These are phyloP conservation scores for Cyclargus thomasi DNA, from an alignment of 1,140 invertebrate genomes.

Conservation along the genomic window DNA sequence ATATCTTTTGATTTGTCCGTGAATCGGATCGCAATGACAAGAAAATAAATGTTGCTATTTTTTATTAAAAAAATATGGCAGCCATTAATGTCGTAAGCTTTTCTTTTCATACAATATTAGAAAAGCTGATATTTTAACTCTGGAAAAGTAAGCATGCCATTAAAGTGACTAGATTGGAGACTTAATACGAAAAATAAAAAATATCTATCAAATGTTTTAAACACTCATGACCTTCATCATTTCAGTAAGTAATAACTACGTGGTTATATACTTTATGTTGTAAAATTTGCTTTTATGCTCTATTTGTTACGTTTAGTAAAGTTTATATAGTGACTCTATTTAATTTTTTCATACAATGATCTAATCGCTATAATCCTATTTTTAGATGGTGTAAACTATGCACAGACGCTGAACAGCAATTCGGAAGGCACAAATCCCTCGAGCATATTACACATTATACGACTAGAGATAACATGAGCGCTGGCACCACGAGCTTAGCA, in stretches of 20 bases:
- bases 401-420: constrained; percentile 56
- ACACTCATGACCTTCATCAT: constrained; percentile 53
- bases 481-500: constrained; percentile 54
- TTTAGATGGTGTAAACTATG: constrained; percentile 47
- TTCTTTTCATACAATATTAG: constrained; percentile 60
- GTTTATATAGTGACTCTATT: neutral
- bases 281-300: constrained; percentile 39
- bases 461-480: constrained; percentile 58
- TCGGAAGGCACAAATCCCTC: constrained; percentile 45
- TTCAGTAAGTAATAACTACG: constrained; percentile 64
- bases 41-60: constrained; percentile 62
- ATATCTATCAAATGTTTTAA: constrained; percentile 44
- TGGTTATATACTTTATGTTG: constrained; percentile 62
- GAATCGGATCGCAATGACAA: constrained; percentile 35
- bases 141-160: constrained; percentile 58
- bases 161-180: constrained; percentile 39
- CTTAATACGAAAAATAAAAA: constrained; percentile 39
- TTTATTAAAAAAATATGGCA: constrained; percentile 66
- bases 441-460: constrained; percentile 35
- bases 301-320: constrained; percentile 28
- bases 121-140: constrained; percentile 61
- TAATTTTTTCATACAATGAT: constrained; percentile 21
- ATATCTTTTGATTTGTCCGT: constrained; percentile 11
- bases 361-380: constrained; percentile 32
- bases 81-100: constrained; percentile 72